Conservation (phyloP, 2,888 invertebrate species). For the Tortricodes alternella region DNA sequence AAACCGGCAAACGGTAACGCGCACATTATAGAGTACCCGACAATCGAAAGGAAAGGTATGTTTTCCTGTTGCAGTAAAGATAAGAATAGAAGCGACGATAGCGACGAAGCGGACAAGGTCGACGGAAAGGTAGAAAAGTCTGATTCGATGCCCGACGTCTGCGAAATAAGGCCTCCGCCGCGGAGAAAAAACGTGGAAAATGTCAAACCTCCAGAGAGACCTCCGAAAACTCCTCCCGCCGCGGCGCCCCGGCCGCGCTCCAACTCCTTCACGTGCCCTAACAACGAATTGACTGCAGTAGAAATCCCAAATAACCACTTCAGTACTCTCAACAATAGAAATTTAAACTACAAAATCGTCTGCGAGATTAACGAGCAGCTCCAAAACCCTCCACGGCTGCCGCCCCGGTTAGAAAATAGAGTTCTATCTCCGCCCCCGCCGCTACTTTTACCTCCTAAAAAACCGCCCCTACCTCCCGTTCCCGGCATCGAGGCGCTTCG, state of each 20-base stretch:
- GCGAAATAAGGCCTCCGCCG: slow-evolving; percentile 85
- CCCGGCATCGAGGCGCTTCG: slow-evolving; percentile 84
- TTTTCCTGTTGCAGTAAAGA: slow-evolving; percentile 88
- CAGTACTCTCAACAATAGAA: slow-evolving; percentile 72
- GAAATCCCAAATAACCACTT: slow-evolving; percentile 73
- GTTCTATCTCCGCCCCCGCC: slow-evolving; percentile 77
- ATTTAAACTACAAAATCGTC: slow-evolving; percentile 71
- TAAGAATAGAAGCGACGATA: slow-evolving; percentile 79
- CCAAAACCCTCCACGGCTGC: slow-evolving; percentile 78
- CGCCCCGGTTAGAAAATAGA: slow-evolving; percentile 72
- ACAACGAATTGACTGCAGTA: slow-evolving; percentile 70
- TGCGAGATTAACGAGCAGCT: slow-evolving; percentile 72
- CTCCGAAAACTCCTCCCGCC: slow-evolving; percentile 83
- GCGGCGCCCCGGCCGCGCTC: slow-evolving; percentile 82
- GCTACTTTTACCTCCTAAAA: slow-evolving; percentile 85
- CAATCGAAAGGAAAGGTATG: slow-evolving; percentile 87
- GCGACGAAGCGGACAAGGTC: slow-evolving; percentile 65
- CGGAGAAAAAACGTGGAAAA: slow-evolving; percentile 80
- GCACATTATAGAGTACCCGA: slow-evolving; percentile 87
- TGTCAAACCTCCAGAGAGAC: slow-evolving; percentile 85
- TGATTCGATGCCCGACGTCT: slow-evolving; percentile 73
- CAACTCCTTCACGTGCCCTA: slow-evolving; percentile 78
- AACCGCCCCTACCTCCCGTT: slow-evolving; percentile 88
- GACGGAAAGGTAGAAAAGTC: slow-evolving; percentile 66
- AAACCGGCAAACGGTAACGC: slow-evolving; percentile 71